Evolutionary conservation across 1,140 invertebrate species (phyloP).

Genomic region (Drosophila nebulosa): DNA sequence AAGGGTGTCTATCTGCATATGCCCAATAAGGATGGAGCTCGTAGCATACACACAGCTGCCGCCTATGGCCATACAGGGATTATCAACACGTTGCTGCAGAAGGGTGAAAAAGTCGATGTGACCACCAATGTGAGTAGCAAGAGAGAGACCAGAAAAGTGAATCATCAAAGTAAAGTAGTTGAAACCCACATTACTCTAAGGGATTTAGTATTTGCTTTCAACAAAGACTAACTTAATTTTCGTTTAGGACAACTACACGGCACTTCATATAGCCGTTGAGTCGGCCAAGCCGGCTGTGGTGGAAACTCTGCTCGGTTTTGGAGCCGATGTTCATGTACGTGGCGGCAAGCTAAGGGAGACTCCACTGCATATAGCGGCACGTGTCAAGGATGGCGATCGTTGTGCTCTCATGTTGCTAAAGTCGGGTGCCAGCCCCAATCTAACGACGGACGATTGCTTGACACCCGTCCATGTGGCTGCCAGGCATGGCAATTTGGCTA

Average conservation of each 20-base stretch:
- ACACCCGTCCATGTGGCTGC: constrained; percentile 96
- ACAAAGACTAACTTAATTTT: background rate
- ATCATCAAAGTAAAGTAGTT: no score
- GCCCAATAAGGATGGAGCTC: constrained; percentile 98
- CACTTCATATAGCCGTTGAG: constrained; percentile 99
- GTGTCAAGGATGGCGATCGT: constrained; percentile 95
- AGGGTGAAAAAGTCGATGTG: constrained; percentile 97
- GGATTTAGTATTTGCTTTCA: no score
- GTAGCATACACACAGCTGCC: constrained; percentile 96
- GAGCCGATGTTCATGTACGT: constrained; percentile 97
- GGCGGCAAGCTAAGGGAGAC: constrained; percentile 94
- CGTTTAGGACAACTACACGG: constrained; percentile 96
- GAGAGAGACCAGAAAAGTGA: no score
- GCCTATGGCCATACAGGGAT: constrained; percentile 97
- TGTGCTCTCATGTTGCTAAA: constrained; percentile 98
- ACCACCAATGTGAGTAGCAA: constrained; percentile 91
- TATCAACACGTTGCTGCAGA: constrained; percentile 96
- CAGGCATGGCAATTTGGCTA: constrained; percentile 92
- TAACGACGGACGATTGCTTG: constrained; percentile 94
- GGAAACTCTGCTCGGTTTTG: constrained; percentile 96
- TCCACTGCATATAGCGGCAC: constrained; percentile 96
- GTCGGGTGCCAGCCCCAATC: constrained; percentile 97
- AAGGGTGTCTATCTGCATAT: constrained; percentile 99
- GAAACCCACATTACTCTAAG: no score
- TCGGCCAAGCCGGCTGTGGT: constrained; percentile 97